Conservation (phyloP, 2,888 invertebrate species). For the Netelia melanura region DNA sequence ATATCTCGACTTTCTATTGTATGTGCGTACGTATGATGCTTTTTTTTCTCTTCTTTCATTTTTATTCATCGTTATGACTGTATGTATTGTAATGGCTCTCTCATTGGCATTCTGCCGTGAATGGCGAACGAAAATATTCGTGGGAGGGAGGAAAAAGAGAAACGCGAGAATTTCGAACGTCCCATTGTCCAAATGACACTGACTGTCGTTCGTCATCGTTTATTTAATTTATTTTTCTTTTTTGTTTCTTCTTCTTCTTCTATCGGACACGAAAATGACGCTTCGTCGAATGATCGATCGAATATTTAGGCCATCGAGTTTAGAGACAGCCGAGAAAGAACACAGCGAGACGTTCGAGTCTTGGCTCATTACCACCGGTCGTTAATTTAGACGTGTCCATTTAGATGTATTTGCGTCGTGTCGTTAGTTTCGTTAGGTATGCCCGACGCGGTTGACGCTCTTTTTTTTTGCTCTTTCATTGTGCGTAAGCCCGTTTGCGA, state of each 20-base stretch:
- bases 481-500: constrained; percentile 15
- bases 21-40: not conserved
- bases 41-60: not conserved
- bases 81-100: not conserved
- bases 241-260: not conserved
- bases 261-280: constrained; percentile 15
- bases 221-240: constrained; percentile 1
- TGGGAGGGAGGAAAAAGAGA: constrained; percentile 20
- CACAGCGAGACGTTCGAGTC: constrained; percentile 44
- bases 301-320: constrained; percentile 66
- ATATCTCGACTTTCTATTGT: constrained; percentile 46
- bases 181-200: constrained; percentile 28
- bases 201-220: not conserved
- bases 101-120: constrained; percentile 17
- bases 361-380: constrained; percentile 71
- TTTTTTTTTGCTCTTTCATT: constrained; percentile 9
- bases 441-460: constrained; percentile 15
- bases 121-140: constrained; percentile 26
- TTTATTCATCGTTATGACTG: constrained; percentile 8
- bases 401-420: constrained; percentile 74
- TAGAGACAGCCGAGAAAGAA: constrained; percentile 39
- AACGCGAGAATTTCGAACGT: constrained; percentile 50
- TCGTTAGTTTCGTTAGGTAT: constrained; percentile 75
- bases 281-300: constrained; percentile 58
- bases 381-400: constrained; percentile 79